Percentiles rank a stretch among this genome's conserved stretches.
These are phyloP conservation scores for Labrus mixtus DNA, from an alignment of 2,113 vertebrate genomes.

Conservation along the genomic window DNA sequence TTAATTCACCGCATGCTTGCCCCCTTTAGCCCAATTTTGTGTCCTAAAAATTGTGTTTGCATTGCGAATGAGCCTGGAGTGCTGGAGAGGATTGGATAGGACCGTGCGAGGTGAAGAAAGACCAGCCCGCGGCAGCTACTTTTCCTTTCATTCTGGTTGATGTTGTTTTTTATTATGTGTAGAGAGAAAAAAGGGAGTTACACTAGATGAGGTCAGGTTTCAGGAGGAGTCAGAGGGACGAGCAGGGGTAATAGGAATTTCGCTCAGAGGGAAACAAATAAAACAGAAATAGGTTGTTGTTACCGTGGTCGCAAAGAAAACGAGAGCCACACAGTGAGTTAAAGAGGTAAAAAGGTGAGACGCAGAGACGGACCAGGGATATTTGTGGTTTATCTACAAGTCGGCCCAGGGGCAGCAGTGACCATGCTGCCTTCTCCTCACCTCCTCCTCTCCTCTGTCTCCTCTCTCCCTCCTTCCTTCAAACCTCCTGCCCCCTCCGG, in stretches of 20 bases:
- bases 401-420: slow-evolving; percentile 33
- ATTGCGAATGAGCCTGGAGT: slow-evolving; percentile 43
- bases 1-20: slow-evolving; percentile 47
- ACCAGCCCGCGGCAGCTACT: slow-evolving; percentile 24
- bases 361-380: slow-evolving; percentile 8
- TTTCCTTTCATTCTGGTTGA: slow-evolving; percentile 12
- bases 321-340: slow-evolving; percentile 36
- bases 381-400: slow-evolving; percentile 32
- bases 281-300: slow-evolving; percentile 49
- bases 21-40: slow-evolving; percentile 20
- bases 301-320: slow-evolving; percentile 38
- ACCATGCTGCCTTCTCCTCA: slow-evolving; percentile 20
- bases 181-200: slow-evolving; percentile 7
- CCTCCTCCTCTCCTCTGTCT: slow-evolving; percentile 5
- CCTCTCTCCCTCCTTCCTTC: background rate
- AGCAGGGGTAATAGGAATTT: no score
- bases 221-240: slow-evolving; percentile 23
- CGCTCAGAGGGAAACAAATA: slow-evolving; percentile 45
- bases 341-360: slow-evolving; percentile 55
- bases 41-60: slow-evolving; percentile 39
- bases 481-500: background rate
- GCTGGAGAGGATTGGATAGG: slow-evolving; percentile 18
- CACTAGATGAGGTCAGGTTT: slow-evolving; percentile 30
- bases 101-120: slow-evolving; percentile 16
- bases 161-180: slow-evolving; percentile 25